Percentiles rank a stretch among this genome's conserved stretches.
These are phyloP conservation scores for Eupleurogrammus muticus DNA, from an alignment of 2,797 vertebrate genomes.

Conservation along the genomic window DNA sequence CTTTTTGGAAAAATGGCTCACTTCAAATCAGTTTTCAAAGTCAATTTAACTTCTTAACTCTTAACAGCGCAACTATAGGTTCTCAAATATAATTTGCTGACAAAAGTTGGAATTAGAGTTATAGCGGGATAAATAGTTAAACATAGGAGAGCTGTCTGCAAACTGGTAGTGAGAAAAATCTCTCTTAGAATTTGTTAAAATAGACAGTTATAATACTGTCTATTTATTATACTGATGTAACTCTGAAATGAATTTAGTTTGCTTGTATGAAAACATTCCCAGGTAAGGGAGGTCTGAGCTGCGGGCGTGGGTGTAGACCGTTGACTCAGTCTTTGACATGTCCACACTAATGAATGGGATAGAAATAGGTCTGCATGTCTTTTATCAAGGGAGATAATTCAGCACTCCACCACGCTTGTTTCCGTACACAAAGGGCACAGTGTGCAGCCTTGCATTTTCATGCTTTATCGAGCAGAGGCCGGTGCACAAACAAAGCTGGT, in stretches of 20 bases:
- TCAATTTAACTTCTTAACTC: neutral
- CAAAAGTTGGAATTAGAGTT: neutral
- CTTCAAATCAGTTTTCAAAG: neutral
- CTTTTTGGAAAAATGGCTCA: neutral
- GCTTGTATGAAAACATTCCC: conserved; percentile 41
- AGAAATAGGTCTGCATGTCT: conserved; percentile 68
- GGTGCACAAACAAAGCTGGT: conserved; percentile 58
- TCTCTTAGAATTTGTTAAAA: neutral
- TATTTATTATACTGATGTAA: neutral
- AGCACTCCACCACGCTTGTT: conserved; percentile 65
- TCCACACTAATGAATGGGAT: conserved; percentile 64
- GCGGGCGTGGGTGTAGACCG: conserved; percentile 21
- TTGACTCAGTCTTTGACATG: conserved; percentile 53
- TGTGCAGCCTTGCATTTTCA: conserved; percentile 73
- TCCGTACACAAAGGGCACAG: conserved; percentile 77
- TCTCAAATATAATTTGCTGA: neutral
- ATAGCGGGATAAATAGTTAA: neutral
- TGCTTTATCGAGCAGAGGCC: conserved; percentile 68
- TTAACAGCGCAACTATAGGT: neutral
- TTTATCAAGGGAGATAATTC: conserved; percentile 78
- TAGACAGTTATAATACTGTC: neutral
- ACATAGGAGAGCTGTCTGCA: neutral
- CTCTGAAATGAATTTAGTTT: neutral
- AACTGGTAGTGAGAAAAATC: neutral
- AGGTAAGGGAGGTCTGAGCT: conserved; percentile 51